Evolutionary conservation across 2,888 invertebrate species (phyloP).

Genomic region (Pardosa pseudoannulata): DNA sequence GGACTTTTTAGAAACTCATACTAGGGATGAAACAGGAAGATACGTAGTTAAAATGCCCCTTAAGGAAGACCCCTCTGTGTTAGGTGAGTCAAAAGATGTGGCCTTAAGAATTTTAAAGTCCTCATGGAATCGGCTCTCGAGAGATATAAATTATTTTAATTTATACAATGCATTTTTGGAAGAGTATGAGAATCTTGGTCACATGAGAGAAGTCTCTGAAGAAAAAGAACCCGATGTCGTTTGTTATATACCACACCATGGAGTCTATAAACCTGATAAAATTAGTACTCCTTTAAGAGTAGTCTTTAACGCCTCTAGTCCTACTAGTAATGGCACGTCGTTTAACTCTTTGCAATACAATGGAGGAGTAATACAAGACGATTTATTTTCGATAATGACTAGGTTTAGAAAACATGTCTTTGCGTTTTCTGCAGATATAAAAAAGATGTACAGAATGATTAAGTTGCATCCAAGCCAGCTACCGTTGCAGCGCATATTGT

Average conservation of each 20-base stretch:
- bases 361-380: constrained; percentile 76
- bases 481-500: constrained; percentile 76
- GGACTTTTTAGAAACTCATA: neutral
- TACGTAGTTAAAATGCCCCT: neutral
- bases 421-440: constrained; percentile 76
- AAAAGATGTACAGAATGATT: constrained; percentile 77
- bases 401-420: constrained; percentile 75
- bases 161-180: neutral
- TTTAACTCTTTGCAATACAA: constrained; percentile 76
- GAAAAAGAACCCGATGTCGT: neutral
- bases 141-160: neutral
- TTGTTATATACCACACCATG: constrained; percentile 72
- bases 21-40: neutral
- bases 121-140: neutral
- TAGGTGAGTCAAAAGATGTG: neutral
- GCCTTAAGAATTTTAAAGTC: neutral
- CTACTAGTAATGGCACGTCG: constrained; percentile 45
- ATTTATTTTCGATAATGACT: constrained; percentile 75
- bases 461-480: constrained; percentile 74
- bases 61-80: neutral
- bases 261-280: constrained; percentile 52
- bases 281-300: constrained; percentile 68
- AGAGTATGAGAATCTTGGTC: neutral
- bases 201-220: neutral
- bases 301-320: too few species aligned